A percentile compares a stretch with the other conserved stretches of the same genome.
These are phyloP conservation scores for Graptemys geographica DNA, from an alignment of 2,797 vertebrate species.

Conservation along the genomic window DNA sequence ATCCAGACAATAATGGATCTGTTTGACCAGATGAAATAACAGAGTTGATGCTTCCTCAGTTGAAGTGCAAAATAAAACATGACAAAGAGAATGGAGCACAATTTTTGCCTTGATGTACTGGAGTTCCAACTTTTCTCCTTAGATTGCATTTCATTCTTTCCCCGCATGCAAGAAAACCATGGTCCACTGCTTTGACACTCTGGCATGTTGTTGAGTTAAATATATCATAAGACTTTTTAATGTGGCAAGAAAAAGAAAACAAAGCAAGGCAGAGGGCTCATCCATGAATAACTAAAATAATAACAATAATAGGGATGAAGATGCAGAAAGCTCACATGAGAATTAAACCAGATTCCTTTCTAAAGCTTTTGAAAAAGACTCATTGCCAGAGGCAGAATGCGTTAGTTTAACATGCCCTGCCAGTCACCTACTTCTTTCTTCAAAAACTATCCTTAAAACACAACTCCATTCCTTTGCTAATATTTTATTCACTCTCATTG, in stretches of 20 bases:
- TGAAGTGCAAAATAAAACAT: background rate
- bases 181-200: background rate
- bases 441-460: slow-evolving; percentile 40
- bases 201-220: slow-evolving; percentile 48
- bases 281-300: slow-evolving; percentile 34
- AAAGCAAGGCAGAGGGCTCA: slow-evolving; percentile 6
- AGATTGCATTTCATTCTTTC: slow-evolving; percentile 26
- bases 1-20: background rate
- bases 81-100: slow-evolving; percentile 16
- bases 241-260: background rate
- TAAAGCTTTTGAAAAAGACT: slow-evolving; percentile 58
- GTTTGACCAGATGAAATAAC: slow-evolving; percentile 31
- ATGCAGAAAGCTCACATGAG: slow-evolving; percentile 46
- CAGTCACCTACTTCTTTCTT: slow-evolving; percentile 47
- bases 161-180: slow-evolving; percentile 14
- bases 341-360: slow-evolving; percentile 32
- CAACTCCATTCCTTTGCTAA: slow-evolving; percentile 16
- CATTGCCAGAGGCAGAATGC: slow-evolving; percentile 55
- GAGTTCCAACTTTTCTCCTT: slow-evolving; percentile 14
- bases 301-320: slow-evolving; percentile 49
- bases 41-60: slow-evolving; percentile 11
- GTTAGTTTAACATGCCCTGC: slow-evolving; percentile 51
- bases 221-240: background rate
- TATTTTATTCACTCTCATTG: slow-evolving; percentile 32
- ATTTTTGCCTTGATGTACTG: background rate